Evolutionary conservation across 1,140 invertebrate species (phyloP).

Genomic region (Conus ventricosus): DNA sequence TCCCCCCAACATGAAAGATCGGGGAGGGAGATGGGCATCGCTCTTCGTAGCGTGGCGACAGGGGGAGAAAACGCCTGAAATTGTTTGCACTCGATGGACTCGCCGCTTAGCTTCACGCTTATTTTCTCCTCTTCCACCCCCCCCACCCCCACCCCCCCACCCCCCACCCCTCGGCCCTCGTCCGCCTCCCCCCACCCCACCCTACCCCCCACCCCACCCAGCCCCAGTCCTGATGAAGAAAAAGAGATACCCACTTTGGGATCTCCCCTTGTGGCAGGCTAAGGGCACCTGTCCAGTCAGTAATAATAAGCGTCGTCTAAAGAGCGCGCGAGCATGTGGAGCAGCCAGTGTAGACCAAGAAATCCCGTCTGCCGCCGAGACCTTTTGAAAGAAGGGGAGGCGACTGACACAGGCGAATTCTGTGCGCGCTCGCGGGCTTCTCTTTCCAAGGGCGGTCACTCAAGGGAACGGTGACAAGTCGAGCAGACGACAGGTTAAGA

Average conservation of each 20-base stretch:
- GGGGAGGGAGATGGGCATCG: neutral
- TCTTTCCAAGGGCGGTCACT: neutral
- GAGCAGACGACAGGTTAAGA: no score
- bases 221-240: neutral
- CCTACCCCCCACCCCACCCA: no score
- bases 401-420: no score
- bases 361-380: no score
- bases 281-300: neutral
- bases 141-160: no score
- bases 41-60: neutral
- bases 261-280: neutral
- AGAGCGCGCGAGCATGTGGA: neutral
- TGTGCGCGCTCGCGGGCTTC: no score
- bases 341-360: neutral
- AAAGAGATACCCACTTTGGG: neutral
- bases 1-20: neutral
- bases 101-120: neutral
- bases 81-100: neutral
- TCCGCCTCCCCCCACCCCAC: no score
- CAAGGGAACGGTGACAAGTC: neutral
- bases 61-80: neutral
- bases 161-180: no score
- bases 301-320: neutral
- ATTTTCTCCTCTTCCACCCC: neutral
- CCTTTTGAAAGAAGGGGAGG: no score